Percentiles rank a stretch among this genome's conserved stretches.
These are phyloP conservation scores for Riptortus pedestris DNA, from an alignment of 1,140 invertebrate species.

Conservation along the genomic window DNA sequence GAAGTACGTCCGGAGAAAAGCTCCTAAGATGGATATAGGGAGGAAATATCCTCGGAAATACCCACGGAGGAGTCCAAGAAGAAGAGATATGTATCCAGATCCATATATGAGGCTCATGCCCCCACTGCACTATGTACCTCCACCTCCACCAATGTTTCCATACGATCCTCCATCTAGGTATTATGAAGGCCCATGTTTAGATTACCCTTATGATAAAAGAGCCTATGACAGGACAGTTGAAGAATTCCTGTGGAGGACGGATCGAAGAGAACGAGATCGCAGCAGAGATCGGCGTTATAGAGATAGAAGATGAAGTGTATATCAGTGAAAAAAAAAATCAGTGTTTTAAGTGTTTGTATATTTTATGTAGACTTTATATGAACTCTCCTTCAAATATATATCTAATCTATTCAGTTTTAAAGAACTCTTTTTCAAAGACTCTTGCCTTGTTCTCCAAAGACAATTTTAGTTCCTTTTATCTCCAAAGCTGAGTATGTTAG, in stretches of 20 bases:
- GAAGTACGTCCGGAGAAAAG: slow-evolving; percentile 32
- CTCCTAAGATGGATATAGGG: slow-evolving; percentile 36
- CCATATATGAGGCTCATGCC: slow-evolving; percentile 48
- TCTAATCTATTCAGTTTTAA: not conserved
- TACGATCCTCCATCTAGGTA: slow-evolving; percentile 62
- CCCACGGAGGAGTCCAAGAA: slow-evolving; percentile 56
- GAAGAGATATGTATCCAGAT: slow-evolving; percentile 55
- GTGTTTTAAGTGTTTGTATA: not conserved
- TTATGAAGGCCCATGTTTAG: slow-evolving; percentile 60
- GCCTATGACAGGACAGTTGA: slow-evolving; percentile 83
- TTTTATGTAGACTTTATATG: slow-evolving; percentile 16
- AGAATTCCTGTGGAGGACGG: slow-evolving; percentile 74
- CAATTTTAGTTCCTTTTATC: not conserved
- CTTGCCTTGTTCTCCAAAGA: not conserved
- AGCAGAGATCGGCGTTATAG: slow-evolving; percentile 4
- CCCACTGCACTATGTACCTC: slow-evolving; percentile 41
- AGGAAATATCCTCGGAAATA: slow-evolving; percentile 42
- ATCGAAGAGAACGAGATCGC: slow-evolving; percentile 42
- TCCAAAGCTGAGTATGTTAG: too few relatives aligned
- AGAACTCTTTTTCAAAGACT: slow-evolving; percentile 15
- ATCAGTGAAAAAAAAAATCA: not conserved
- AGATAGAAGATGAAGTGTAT: not conserved
- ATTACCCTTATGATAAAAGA: slow-evolving; percentile 55
- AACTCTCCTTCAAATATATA: slow-evolving; percentile 12
- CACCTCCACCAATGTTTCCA: slow-evolving; percentile 47